Conservation (phyloP, 2,113 vertebrate species). For the Pachyramphus minor region DNA sequence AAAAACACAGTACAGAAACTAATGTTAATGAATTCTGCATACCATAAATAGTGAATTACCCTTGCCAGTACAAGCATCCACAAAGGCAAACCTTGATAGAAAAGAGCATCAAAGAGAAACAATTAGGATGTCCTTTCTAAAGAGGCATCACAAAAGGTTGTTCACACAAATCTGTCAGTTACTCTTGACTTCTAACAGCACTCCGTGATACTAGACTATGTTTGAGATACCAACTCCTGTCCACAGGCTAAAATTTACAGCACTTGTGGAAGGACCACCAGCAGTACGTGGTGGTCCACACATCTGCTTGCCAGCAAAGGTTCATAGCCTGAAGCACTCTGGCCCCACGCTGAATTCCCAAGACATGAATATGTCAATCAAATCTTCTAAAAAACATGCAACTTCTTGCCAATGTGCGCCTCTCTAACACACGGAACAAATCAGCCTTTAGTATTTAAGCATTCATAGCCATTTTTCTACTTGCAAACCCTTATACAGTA, state of each 20-base stretch:
- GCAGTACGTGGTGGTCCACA: background rate
- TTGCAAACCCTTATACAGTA: background rate
- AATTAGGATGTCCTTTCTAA: background rate
- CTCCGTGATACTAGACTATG: background rate
- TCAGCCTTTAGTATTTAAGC: background rate
- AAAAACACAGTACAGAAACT: slow-evolving; percentile 54
- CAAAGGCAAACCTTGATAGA: background rate
- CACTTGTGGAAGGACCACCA: background rate
- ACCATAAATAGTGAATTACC: slow-evolving; percentile 45
- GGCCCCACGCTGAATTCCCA: background rate
- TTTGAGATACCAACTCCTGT: background rate
- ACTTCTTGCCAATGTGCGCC: background rate
- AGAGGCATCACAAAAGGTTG: background rate
- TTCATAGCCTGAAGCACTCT: background rate
- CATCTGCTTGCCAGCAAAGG: accelerated
- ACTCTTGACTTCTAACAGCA: background rate
- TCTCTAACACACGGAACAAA: background rate
- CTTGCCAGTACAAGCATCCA: slow-evolving; percentile 33
- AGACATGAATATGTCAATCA: background rate
- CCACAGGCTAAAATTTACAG: background rate
- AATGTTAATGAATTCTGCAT: slow-evolving; percentile 63
- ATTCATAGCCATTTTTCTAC: background rate
- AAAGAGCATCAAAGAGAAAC: slow-evolving; percentile 16
- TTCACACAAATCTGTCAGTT: background rate
- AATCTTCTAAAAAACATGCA: background rate